phyloP scores from a whole-genome alignment of 1,140 invertebrate genomes.

The Brachionus manjavacas region DNA sequence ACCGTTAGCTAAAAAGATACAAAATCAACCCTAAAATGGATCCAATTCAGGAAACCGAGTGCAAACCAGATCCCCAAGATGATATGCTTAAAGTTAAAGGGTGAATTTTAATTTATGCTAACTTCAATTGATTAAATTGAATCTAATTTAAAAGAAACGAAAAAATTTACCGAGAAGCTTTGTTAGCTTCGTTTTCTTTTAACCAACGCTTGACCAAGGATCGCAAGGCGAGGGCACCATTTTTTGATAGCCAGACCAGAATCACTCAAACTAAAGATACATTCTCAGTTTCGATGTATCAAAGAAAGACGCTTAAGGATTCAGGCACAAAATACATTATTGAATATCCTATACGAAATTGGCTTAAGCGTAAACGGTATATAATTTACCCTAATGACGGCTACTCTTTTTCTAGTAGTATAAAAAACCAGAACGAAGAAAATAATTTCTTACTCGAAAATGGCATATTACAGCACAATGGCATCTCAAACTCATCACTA shows the following conservation, averaged over 20 bases:
- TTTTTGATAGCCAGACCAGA: conserved; percentile 89
- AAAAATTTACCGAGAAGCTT: neutral
- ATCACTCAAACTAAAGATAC: conserved; percentile 89
- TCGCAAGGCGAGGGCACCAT: conserved; percentile 82
- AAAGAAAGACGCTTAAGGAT: neutral
- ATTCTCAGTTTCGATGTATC: conserved; percentile 62
- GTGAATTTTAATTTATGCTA: neutral
- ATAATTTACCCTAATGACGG: neutral
- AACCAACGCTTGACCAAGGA: conserved; percentile 86
- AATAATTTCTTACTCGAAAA: neutral
- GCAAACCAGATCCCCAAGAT: neutral
- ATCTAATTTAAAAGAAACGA: neutral
- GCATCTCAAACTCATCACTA: neutral
- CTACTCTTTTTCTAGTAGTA: neutral
- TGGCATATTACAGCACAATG: neutral
- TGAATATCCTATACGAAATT: conserved; percentile 84
- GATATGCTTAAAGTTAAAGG: neutral
- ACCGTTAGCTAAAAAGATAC: neutral
- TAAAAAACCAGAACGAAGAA: neutral
- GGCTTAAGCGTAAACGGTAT: conserved; percentile 57
- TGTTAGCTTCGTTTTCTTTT: conserved; percentile 58
- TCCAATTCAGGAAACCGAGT: neutral
- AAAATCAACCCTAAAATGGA: neutral
- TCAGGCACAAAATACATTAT: conserved; percentile 77
- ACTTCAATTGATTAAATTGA: neutral